Base-by-base conservation (phyloP, 2,113 vertebrate genomes). In the Paratilapia polleni region DNA sequence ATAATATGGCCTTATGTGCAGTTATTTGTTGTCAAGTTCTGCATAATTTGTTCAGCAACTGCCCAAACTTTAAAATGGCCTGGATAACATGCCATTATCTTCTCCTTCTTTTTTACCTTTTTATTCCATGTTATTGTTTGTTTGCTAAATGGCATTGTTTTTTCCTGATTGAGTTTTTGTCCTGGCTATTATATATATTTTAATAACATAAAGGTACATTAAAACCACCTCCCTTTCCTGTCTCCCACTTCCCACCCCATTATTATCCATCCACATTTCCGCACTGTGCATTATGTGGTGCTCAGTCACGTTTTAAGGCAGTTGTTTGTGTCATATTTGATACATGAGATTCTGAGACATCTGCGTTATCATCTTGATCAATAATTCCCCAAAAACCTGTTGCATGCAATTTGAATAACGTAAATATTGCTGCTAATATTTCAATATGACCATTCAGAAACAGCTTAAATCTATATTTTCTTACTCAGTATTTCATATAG, bases 391-490 rank as follows among this genome's bases (percentile, higher is more conserved):
- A 1, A 54, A 73, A 73, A 73, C 19, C 17, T 34, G 47, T 54
- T 73, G 68, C 19, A 73, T 34, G 12, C 47, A 54, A 34, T 54
- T 73, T 73, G 68, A 54, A 49, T 31, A 52, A 54, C 47, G 31
- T 73, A 54, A 52, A 73, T n/a, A 73, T 54, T n/a, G 19, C 26
- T 34, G 68, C 19, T 73, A 73, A 73, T 73, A 31, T 73, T 73
- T 73, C 43, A 52, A 52, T 20, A 54, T n/a, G 19, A 73, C 52
- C 24, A 73, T 4, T 54, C 20, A 31, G 24, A 70, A 26, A 17
- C 17, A 54, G 43, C 43, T 52, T 70, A 7, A 70, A 49, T 1
- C 20, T 41, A 73, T 3, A 2, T 19, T 52, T 73, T 73, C 43
- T 52, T n/a, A 43, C 17, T 52, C 43, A 31, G 43, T 47, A 52